Conservation (phyloP, 2,888 invertebrate species). For the Scaptomyza tumidula region DNA sequence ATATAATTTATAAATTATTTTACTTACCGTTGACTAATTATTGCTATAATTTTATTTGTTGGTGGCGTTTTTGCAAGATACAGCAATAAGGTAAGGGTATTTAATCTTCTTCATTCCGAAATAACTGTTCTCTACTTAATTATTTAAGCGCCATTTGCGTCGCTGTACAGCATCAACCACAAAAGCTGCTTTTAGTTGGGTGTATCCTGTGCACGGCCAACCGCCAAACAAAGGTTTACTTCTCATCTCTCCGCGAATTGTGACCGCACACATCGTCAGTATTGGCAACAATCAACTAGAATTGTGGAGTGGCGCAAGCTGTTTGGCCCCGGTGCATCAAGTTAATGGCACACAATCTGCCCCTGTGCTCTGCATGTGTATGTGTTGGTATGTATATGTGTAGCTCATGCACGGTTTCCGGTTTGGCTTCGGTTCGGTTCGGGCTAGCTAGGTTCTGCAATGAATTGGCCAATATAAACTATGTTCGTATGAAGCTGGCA, state of each 20-base stretch:
- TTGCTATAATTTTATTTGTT: not conserved
- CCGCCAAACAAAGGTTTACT: conserved; percentile 63
- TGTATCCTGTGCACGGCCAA: conserved; percentile 41
- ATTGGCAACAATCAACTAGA: conserved; percentile 40
- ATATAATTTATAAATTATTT: no score
- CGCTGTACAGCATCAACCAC: conserved; percentile 51
- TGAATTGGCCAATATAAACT: conserved; percentile 80
- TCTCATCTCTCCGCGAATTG: conserved; percentile 34
- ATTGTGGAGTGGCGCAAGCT: conserved; percentile 42
- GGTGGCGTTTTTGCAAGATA: not conserved
- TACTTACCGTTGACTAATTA: no score
- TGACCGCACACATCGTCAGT: conserved; percentile 40
- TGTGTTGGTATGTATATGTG: conserved; percentile 12
- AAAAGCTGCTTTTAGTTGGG: conserved; percentile 63
- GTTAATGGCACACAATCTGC: conserved; percentile 75
- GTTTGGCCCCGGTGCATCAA: conserved; percentile 52
- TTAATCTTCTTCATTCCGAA: not conserved
- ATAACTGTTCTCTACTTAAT: conserved; percentile 37
- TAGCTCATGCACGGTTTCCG: conserved; percentile 5
- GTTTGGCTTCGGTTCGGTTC: conserved; percentile 22
- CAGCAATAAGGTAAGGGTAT: not conserved
- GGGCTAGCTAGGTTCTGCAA: conserved; percentile 66
- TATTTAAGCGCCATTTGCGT: conserved; percentile 65
- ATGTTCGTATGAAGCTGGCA: conserved; percentile 30
- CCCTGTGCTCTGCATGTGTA: conserved; percentile 33